Percentiles rank a stretch among this genome's conserved stretches.
Conservation (phyloP, 35 echinoderm and acorn worm species). For the Apostichopus californicus region DNA sequence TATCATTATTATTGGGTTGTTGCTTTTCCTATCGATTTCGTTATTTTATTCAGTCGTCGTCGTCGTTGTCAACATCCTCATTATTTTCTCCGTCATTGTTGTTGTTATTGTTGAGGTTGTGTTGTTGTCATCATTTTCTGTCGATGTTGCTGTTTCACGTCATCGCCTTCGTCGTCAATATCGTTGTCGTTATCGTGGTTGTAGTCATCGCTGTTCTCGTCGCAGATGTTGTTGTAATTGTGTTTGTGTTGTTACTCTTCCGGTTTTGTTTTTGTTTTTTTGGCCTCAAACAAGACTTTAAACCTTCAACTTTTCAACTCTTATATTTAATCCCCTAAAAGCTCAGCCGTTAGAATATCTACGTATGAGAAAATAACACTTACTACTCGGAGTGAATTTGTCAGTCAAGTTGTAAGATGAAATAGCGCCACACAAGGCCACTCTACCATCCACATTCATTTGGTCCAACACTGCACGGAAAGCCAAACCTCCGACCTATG, state of each 20-base stretch:
- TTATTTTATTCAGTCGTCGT: not conserved
- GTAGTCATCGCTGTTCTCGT: not conserved
- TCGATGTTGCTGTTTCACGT: not conserved
- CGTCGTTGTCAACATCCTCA: not conserved
- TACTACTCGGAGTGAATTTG: not conserved
- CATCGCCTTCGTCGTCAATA: not conserved
- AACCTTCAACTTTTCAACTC: no score
- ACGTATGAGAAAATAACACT: not conserved
- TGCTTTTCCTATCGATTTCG: not conserved
- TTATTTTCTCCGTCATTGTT: not conserved
- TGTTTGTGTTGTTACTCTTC: not conserved
- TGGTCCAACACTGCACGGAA: no score
- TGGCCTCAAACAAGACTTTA: no score
- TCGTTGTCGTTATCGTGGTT: not conserved
- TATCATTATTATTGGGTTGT: not conserved
- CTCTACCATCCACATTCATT: constrained; percentile 60
- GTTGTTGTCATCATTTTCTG: not conserved
- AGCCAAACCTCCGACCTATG: no score
- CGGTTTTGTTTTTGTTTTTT: not conserved
- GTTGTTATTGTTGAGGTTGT: not conserved
- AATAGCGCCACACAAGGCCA: constrained; percentile 76
- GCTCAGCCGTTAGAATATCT: no score
- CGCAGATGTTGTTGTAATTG: not conserved
- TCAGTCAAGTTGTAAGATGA: constrained; percentile 66
- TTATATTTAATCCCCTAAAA: no score